phyloP scores from a whole-genome alignment of 2,797 vertebrate species.

The Rachycentron canadum region DNA sequence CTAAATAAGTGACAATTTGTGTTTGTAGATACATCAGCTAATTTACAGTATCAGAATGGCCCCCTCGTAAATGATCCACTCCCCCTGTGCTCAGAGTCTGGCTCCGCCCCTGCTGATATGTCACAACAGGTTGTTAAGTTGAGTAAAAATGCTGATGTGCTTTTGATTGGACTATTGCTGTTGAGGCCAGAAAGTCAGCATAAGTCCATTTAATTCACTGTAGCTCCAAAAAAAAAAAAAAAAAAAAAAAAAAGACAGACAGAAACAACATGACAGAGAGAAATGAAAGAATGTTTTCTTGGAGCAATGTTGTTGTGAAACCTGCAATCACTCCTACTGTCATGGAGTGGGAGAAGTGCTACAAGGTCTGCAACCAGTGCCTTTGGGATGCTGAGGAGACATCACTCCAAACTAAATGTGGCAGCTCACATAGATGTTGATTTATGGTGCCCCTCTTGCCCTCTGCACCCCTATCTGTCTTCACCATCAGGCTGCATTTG shows the following conservation, averaged over 20 bases:
- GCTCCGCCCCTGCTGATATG: neutral
- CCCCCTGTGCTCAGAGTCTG: neutral
- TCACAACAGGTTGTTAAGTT: neutral
- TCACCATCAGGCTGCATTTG: slow-evolving; percentile 74
- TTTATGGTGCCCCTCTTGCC: slow-evolving; percentile 79
- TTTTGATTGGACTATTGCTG: neutral
- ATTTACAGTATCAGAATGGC: neutral
- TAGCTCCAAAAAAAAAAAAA: slow-evolving; percentile 12
- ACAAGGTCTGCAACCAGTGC: slow-evolving; percentile 62
- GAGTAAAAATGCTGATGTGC: neutral
- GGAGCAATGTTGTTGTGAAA: slow-evolving; percentile 58
- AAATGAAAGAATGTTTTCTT: slow-evolving; percentile 56
- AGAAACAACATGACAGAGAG: slow-evolving; percentile 39
- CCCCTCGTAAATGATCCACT: neutral
- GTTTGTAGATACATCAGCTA: neutral
- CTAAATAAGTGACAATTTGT: neutral
- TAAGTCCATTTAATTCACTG: slow-evolving; percentile 18
- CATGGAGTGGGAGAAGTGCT: slow-evolving; percentile 62
- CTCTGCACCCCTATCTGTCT: slow-evolving; percentile 74
- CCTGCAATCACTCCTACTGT: slow-evolving; percentile 66
- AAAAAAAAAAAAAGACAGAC: slow-evolving; percentile 5
- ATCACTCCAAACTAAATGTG: slow-evolving; percentile 76
- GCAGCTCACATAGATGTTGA: slow-evolving; percentile 82
- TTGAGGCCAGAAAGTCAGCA: neutral
- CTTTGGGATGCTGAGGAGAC: slow-evolving; percentile 66